Evolutionary conservation across 2,888 invertebrate genomes (phyloP).

Genomic region (Hofmannophila pseudospretella): DNA sequence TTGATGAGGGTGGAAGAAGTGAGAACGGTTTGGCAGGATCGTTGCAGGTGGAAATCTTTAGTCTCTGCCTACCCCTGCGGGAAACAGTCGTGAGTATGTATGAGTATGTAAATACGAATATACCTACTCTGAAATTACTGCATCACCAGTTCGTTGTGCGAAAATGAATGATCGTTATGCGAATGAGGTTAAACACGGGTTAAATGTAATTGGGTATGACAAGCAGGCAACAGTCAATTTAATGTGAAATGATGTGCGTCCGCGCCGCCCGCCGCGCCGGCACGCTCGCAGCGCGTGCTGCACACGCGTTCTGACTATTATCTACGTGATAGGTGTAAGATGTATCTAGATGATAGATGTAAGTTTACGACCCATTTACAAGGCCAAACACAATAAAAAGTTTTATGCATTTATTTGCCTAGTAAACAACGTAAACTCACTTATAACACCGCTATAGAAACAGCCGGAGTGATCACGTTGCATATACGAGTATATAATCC

Average conservation of each 20-base stretch:
- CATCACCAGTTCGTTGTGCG: slow-evolving; percentile 27
- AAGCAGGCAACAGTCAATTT: slow-evolving; percentile 36
- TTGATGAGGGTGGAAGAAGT: no score
- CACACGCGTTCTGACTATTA: neutral
- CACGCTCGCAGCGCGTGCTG: neutral
- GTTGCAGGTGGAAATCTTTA: no score
- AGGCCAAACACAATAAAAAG: neutral
- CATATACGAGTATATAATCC: no score
- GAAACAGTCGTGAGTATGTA: no score
- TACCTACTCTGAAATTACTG: slow-evolving; percentile 11
- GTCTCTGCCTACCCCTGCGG: no score
- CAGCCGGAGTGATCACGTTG: no score
- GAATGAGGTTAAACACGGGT: slow-evolving; percentile 69
- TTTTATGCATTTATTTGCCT: neutral
- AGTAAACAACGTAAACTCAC: no score
- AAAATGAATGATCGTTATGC: slow-evolving; percentile 46
- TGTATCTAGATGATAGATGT: no score
- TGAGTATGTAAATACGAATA: no score
- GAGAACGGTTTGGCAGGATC: no score
- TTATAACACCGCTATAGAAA: no score
- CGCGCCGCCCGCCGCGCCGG: slow-evolving; percentile 36
- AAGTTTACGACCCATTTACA: neutral
- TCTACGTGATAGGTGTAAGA: no score
- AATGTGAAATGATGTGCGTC: slow-evolving; percentile 40
- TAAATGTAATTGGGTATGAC: slow-evolving; percentile 61